phyloP scores from a whole-genome alignment of 2,888 invertebrate genomes.

The Apodemia mormo region DNA sequence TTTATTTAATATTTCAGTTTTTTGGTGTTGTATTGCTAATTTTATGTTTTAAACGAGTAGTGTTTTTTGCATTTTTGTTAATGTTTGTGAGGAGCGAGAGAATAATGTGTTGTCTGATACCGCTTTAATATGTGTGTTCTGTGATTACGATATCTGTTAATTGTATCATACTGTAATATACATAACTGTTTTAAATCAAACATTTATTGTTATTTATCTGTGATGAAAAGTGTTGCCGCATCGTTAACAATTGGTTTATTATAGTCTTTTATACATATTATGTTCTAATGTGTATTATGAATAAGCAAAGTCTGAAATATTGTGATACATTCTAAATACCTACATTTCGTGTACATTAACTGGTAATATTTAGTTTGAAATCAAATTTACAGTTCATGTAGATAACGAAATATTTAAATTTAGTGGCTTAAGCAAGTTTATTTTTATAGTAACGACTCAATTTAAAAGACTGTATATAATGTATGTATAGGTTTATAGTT shows the following conservation, averaged over 20 bases:
- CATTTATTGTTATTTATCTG: conserved; percentile 46
- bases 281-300: conserved; percentile 41
- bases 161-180: conserved; percentile 16
- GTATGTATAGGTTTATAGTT: conserved; percentile 13
- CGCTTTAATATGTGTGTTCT: conserved; percentile 14
- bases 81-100: conserved; percentile 3
- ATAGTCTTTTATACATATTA: conserved; percentile 12
- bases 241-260: conserved; percentile 31
- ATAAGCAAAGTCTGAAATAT: conserved; percentile 63
- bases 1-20: conserved; percentile 22
- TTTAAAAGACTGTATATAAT: conserved; percentile 27
- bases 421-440: conserved; percentile 24
- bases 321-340: conserved; percentile 46
- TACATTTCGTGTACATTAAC: conserved; percentile 25
- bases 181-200: conserved; percentile 14
- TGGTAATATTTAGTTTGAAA: conserved; percentile 38
- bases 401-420: conserved; percentile 23
- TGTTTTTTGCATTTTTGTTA: conserved; percentile 5
- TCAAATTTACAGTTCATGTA: conserved; percentile 37
- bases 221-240: conserved; percentile 49
- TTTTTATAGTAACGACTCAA: conserved; percentile 25
- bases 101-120: background rate
- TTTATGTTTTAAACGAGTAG: conserved; percentile 22
- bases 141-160: conserved; percentile 6
- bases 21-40: conserved; percentile 22